Evolutionary conservation across 2,888 invertebrate genomes (phyloP).

Genomic region (Epirrita christyi): DNA sequence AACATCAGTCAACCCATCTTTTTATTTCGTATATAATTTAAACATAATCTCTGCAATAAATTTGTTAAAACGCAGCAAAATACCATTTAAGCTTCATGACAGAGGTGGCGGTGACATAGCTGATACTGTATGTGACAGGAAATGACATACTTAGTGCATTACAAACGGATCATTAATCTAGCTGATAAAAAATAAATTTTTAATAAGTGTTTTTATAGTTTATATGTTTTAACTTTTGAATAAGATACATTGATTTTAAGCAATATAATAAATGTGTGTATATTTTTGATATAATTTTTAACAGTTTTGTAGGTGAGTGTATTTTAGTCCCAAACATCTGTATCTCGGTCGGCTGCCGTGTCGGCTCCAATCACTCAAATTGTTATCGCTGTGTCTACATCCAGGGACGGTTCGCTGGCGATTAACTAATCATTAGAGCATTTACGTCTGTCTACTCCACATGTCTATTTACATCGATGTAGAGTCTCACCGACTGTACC

Average conservation of each 20-base stretch:
- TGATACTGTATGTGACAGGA: too few relatives aligned
- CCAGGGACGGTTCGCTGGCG: constrained; percentile 57
- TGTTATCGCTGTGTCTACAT: constrained; percentile 56
- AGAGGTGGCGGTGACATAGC: too few relatives aligned
- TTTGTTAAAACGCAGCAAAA: neutral
- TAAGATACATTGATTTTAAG: too few relatives aligned
- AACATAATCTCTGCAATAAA: too few relatives aligned
- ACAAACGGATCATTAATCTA: too few relatives aligned
- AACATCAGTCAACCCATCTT: constrained; percentile 1
- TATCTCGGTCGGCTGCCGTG: constrained; percentile 51
- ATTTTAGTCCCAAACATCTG: constrained; percentile 42
- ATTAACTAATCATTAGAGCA: constrained; percentile 57
- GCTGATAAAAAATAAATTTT: too few relatives aligned
- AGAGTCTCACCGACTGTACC: constrained; percentile 20
- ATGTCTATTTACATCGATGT: constrained; percentile 38
- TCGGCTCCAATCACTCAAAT: constrained; percentile 61
- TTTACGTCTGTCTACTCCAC: constrained; percentile 47
- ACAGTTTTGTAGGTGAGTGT: constrained; percentile 31
- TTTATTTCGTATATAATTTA: neutral
- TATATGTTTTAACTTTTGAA: too few relatives aligned
- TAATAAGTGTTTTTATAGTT: too few relatives aligned
- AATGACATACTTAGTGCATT: too few relatives aligned
- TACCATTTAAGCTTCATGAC: too few relatives aligned
- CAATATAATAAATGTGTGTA: too few relatives aligned
- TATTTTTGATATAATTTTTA: neutral